These are phyloP conservation scores for Artemisiospiza belli DNA, from an alignment of 2,113 vertebrate species.

Conservation along the genomic window DNA sequence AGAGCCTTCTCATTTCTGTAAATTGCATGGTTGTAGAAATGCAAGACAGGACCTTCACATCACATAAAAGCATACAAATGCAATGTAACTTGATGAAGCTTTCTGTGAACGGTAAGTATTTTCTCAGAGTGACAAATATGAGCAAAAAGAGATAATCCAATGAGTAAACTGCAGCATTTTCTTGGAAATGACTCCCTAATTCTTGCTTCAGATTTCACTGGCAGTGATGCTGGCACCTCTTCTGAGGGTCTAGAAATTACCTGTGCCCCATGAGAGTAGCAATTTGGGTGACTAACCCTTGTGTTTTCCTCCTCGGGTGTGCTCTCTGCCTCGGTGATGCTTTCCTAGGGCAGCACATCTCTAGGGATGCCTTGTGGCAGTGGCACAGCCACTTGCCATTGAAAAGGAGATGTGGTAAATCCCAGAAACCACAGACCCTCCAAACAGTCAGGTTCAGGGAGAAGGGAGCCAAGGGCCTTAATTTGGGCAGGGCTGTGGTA, in stretches of 20 bases:
- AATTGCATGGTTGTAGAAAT: background rate
- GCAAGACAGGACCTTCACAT: background rate
- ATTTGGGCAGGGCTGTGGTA: background rate
- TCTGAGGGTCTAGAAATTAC: background rate
- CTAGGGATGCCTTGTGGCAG: fast-evolving
- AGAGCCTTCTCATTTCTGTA: background rate
- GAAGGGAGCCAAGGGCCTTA: background rate
- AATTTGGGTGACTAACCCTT: background rate
- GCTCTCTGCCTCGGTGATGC: fast-evolving
- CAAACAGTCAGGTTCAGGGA: background rate
- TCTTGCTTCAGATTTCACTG: background rate
- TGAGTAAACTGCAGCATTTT: background rate
- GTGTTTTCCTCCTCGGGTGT: background rate
- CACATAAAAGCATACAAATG: background rate
- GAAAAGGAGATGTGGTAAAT: background rate
- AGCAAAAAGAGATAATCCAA: background rate
- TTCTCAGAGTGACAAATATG: background rate
- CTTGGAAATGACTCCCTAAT: background rate
- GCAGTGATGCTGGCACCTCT: fast-evolving
- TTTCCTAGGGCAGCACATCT: background rate
- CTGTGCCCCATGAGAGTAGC: background rate
- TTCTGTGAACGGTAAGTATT: background rate
- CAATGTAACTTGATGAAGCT: background rate
- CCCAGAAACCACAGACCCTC: background rate
- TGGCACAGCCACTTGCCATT: fast-evolving